Percentiles rank a stretch among this genome's conserved stretches.
phyloP scores from a whole-genome alignment of 2,888 invertebrate species.

The Lapara coniferarum region DNA sequence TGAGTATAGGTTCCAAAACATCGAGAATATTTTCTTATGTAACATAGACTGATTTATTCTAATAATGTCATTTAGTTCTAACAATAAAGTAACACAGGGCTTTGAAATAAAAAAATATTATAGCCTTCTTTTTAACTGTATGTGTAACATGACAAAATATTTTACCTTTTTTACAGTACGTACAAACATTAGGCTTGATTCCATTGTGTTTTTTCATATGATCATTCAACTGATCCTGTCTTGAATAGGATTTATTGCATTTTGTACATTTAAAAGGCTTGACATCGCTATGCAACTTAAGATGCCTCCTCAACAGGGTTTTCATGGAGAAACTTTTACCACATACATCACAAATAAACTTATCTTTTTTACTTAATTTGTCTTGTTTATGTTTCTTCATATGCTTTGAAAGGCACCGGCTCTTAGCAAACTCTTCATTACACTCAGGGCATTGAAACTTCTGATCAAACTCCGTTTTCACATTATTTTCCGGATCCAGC shows the following conservation, averaged over 20 bases:
- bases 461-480: slow-evolving; percentile 48
- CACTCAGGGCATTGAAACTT: slow-evolving; percentile 78
- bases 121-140: background rate
- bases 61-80: no score
- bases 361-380: slow-evolving; percentile 39
- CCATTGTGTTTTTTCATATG: slow-evolving; percentile 85
- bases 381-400: slow-evolving; percentile 58
- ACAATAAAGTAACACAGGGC: no score
- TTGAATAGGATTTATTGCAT: slow-evolving; percentile 83
- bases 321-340: slow-evolving; percentile 69
- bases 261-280: slow-evolving; percentile 80
- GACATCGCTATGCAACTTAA: slow-evolving; percentile 79
- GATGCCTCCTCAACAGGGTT: slow-evolving; percentile 72
- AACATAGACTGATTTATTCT: no score
- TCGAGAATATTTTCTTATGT: no score
- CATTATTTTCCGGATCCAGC: slow-evolving; percentile 37
- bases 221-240: slow-evolving; percentile 81
- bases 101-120: no score
- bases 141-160: background rate
- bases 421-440: slow-evolving; percentile 76
- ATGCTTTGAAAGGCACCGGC: slow-evolving; percentile 74
- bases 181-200: slow-evolving; percentile 82
- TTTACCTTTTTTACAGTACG: slow-evolving; percentile 83
- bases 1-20: no score
- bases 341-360: slow-evolving; percentile 75